Conservation (phyloP, 1,140 invertebrate species). For the Saccostrea glomerata region DNA sequence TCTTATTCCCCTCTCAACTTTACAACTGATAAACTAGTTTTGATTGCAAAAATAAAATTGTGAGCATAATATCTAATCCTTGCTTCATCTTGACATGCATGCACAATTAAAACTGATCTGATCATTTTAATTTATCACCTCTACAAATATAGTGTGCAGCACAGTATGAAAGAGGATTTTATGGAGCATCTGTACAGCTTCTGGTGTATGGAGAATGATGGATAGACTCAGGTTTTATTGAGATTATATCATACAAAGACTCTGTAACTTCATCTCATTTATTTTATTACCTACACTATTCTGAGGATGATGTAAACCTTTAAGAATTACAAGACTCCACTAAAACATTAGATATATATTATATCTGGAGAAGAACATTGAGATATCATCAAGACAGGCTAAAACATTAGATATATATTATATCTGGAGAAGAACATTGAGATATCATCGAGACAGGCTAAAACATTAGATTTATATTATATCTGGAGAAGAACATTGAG, state of each 20-base stretch:
- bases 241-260: slow-evolving; percentile 27
- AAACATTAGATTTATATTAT: neutral
- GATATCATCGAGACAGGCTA: neutral
- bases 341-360: neutral
- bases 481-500: no score
- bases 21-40: neutral
- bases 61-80: neutral
- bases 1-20: neutral
- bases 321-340: neutral
- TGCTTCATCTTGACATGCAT: slow-evolving; percentile 12
- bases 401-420: neutral
- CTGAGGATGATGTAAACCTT: neutral
- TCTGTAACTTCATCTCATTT: slow-evolving; percentile 14
- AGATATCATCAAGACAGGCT: neutral
- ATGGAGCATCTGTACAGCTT: neutral
- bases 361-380: no score
- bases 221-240: neutral
- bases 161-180: neutral
- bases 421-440: no score
- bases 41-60: neutral
- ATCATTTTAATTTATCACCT: slow-evolving; percentile 17
- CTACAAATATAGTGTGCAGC: neutral
- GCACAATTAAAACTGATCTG: slow-evolving; percentile 29
- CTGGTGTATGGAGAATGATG: neutral
- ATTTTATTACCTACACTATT: slow-evolving; percentile 26